Base-by-base conservation (phyloP, 2,113 vertebrate genomes). In the Scalopus aquaticus region DNA sequence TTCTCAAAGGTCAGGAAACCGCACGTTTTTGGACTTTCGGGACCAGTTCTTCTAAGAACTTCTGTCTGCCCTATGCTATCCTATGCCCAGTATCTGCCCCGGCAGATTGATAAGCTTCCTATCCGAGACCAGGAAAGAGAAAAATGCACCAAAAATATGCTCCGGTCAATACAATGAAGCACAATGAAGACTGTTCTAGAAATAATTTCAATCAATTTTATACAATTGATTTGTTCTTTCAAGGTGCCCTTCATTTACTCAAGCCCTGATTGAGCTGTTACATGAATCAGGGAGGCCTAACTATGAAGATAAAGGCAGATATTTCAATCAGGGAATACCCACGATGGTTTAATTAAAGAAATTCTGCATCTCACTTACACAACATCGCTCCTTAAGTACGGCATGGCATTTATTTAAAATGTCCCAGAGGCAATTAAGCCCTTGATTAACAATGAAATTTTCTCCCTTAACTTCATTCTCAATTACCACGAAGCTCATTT, bases 361-460 rank as follows among this genome's bases (percentile, higher is more conserved):
- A 97, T 98, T 98, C 97, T 97, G 97, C 96, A 92, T 98, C 98
- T 97, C 97, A 96, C 97, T 98, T 97, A 96, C 97, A 97, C 94
- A 96, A 97, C 97, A 96, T 95, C 51, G 93, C 96, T 98, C 15
- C 95, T 98, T 98, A 98, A 98, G 95, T 98, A 98, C 95, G 93
- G 96, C 97, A 74, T 92, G 96, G 97, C 97, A 97, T 98, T 98
- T 98, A 98, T 97, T 98, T 98, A 98, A 98, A 98, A 98, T 97
- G 97, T 98, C 98, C 98, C 98, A 97, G 97, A 98, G 98, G 97
- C 97, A 98, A 97, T 98, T 98, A 98, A 98, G 98, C 92, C 95
- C 94, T 96, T 98, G 98, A 98, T 98, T 98, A 98, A 98, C 97
- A 97, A 97, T 97, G 97, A 97, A 96, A 93, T 93, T 96, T 93